Base-by-base conservation (phyloP, 2,113 vertebrate genomes). In the Brachionichthys hirsutus region DNA sequence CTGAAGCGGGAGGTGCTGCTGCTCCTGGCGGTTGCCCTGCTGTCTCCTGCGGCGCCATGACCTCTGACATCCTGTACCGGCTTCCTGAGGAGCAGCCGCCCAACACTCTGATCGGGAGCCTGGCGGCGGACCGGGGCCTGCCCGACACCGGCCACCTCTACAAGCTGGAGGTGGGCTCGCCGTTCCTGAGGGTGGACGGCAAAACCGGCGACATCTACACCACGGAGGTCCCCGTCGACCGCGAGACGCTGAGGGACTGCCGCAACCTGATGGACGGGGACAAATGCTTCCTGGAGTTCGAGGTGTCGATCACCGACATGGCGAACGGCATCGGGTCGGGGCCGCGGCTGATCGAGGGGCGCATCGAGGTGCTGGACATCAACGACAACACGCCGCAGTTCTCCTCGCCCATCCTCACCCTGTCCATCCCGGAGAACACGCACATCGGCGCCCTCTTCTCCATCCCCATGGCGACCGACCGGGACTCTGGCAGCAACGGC, bases 351-450 rank as follows among this genome's bases (percentile, higher is more conserved):
- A 92, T 99, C 0, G 96, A 99, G 66, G 97, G 96, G n/a, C 92
- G 94, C 79, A 97, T 99, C 6, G 94, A 96, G 72, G 93, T 99
- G 20, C 80, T 92, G 34, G 97, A 99, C 77, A 94, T 98, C 82
- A 99, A 99, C 0, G 97, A 99, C 90, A 99, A 99, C 91, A 98
- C 97, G 0, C 97, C 97, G 1, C 97, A 98, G 87, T 99, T 99
- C 16, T 83, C 94, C 73, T 95, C 95, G 0, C 96, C 97, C 0
- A 94, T 99, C 64, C 93, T 99, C 59, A 92, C 93, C 0, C 81
- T 99, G 50, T 90, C 95, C 72, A 98, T 99, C 75, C 97, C 97
- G 0, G 97, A 99, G 71, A 98, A 99, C 85, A 98, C 95, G 4
- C 94, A 92, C 40, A 84, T 96, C 0, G 97, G 97, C 49, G 73